Evolutionary conservation across 2,113 vertebrate genomes (phyloP), one percentile per base, ranked within the genome.

Genomic region (Limanda limanda): DNA sequence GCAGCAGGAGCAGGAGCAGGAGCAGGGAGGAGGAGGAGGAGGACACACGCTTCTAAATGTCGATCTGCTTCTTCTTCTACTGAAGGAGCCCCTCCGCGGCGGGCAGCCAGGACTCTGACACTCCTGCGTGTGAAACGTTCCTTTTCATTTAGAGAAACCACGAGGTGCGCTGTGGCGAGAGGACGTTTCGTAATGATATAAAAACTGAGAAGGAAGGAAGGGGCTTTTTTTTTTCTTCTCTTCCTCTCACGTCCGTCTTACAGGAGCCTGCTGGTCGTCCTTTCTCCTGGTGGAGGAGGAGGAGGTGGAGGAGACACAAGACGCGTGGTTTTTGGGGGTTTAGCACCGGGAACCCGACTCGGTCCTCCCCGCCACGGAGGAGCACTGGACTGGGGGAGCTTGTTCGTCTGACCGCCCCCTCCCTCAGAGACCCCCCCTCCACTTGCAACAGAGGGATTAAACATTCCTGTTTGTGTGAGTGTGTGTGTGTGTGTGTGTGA

Each of bases 101-200:
- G 14, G 71, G 76, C 84, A 76, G 62, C 86, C 54, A 79, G 89
- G 80, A 89, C 85, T 31, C 27, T 84, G 79, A 42, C 86, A 91
- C 88, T 89, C 76, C 56, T 31, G 67, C 55, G 21, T 17, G 7
- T 17, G 7, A 51, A 51, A 51, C 5, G 47, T 51, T 17, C 47
- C 5, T 51, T 51, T 51, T 42, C 10, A 42, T 42, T 42, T 42
- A 48, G 5, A 48, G 17, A 48, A 18, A 48, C 45, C 45, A 48
- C 11, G 21, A 24, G 23, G 23, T 56, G 12, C 13, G 18, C 9
- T 5, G 2, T 12, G 4, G 54, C 27, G 70, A 73, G 86, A 86
- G 92, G 93, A 93, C 91, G 91, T 94, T 92, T 94, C 93, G 93
- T 94, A 91, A 94, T 89, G 92, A 91, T 88, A 84, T 82, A 85